Evolutionary conservation across 1,140 invertebrate genomes (phyloP).

Genomic region (Mizuhopecten yessoensis): DNA sequence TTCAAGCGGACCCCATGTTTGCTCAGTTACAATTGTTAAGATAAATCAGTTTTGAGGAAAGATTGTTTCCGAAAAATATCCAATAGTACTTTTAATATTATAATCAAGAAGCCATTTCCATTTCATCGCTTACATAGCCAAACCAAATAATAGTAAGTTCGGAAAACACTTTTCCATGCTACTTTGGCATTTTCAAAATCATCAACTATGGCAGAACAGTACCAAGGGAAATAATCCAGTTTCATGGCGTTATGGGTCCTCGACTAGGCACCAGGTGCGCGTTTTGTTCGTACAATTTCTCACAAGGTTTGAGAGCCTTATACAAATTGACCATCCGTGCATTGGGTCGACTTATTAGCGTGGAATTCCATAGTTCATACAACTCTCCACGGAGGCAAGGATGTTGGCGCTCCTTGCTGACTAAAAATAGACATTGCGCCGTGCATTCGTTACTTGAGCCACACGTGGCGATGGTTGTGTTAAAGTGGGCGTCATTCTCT

Average conservation of each 20-base stretch:
- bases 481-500: neutral
- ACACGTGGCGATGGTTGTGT: constrained; percentile 46
- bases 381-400: constrained; percentile 56
- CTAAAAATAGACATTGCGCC: constrained; percentile 22
- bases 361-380: constrained; percentile 58
- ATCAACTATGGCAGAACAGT: too few species aligned
- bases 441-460: constrained; percentile 41
- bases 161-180: too few species aligned
- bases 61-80: too few species aligned
- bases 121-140: too few species aligned
- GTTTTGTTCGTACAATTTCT: neutral
- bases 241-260: neutral
- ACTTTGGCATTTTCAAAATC: too few species aligned
- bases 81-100: too few species aligned
- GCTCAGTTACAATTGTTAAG: too few species aligned
- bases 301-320: constrained; percentile 49
- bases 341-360: constrained; percentile 2
- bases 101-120: too few species aligned
- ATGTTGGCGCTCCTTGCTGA: neutral
- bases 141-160: too few species aligned
- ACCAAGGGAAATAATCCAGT: too few species aligned
- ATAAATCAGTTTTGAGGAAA: too few species aligned
- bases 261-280: neutral
- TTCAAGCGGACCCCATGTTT: too few species aligned
- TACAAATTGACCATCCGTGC: constrained; percentile 40